Conservation (phyloP, 2,113 vertebrate genomes). For the Girardinichthys multiradiatus region DNA sequence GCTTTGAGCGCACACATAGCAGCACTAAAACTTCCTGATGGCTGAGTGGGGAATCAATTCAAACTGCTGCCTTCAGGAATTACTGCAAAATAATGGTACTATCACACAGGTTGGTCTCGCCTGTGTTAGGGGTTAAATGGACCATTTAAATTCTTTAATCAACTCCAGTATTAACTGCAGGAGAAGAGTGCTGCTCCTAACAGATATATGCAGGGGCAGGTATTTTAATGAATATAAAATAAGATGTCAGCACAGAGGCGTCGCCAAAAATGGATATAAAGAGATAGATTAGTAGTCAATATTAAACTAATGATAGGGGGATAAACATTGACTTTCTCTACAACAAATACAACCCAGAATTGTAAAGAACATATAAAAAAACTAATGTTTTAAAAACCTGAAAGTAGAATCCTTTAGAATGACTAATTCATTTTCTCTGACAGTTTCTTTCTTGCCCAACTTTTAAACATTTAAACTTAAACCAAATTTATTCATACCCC, state of each 20-base stretch:
- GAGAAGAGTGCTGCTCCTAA: slow-evolving; percentile 40
- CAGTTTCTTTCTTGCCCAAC: too few species aligned
- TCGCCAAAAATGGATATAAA: slow-evolving; percentile 15
- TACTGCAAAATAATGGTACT: slow-evolving; percentile 76
- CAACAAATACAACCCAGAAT: neutral
- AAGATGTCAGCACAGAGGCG: slow-evolving; percentile 26
- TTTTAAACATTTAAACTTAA: too few species aligned
- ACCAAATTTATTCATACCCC: too few species aligned
- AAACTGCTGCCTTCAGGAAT: slow-evolving; percentile 73
- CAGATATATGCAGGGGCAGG: slow-evolving; percentile 35
- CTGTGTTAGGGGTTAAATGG: slow-evolving; percentile 75
- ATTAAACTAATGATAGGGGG: neutral
- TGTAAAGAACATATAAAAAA: too few species aligned
- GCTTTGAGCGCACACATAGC: slow-evolving; percentile 82
- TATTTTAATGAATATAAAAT: slow-evolving; percentile 59
- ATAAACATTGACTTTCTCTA: neutral
- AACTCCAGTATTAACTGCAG: slow-evolving; percentile 74
- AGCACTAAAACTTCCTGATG: slow-evolving; percentile 82
- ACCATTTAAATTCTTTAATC: slow-evolving; percentile 81
- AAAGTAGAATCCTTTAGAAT: too few species aligned
- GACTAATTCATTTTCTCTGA: too few species aligned
- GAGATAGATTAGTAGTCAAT: neutral
- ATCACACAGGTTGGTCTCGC: slow-evolving; percentile 67
- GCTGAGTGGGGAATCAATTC: slow-evolving; percentile 79
- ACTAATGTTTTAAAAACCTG: too few species aligned